Evolutionary conservation across 2,113 vertebrate species (phyloP).

Genomic region (Triplophysa rosa): DNA sequence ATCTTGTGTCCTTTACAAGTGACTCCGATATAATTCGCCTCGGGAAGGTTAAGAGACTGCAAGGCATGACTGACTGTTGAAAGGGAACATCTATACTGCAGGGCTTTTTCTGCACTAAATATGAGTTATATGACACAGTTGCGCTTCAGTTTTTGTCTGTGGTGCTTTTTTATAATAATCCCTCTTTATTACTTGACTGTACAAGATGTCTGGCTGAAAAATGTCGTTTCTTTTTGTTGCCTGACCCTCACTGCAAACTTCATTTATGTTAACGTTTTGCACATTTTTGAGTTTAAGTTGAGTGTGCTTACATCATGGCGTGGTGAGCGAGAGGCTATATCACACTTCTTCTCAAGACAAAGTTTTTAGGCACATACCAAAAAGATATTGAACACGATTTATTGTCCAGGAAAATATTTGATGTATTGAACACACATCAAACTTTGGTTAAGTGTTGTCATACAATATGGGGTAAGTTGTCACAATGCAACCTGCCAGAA

Average conservation of each 20-base stretch:
- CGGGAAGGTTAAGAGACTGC: background rate
- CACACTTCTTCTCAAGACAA: background rate
- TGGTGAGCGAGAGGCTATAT: background rate
- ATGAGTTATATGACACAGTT: slow-evolving; percentile 6
- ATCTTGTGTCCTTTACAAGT: slow-evolving; percentile 23
- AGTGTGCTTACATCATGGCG: background rate
- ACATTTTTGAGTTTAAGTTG: background rate
- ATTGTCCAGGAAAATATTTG: too few species aligned
- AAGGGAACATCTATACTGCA: background rate
- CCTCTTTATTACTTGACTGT: too few species aligned
- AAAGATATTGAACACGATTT: too few species aligned
- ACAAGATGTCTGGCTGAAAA: background rate
- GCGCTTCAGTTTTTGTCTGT: background rate
- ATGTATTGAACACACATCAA: too few species aligned
- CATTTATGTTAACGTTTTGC: background rate
- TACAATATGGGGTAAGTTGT: too few species aligned
- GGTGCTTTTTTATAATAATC: background rate
- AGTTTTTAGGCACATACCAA: too few species aligned
- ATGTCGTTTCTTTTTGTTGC: background rate
- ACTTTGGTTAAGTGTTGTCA: too few species aligned
- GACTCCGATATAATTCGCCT: background rate
- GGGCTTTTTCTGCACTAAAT: background rate
- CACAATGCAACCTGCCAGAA: too few species aligned
- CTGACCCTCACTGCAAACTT: background rate
- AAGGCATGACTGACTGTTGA: slow-evolving; percentile 9